Base-by-base conservation (phyloP, 2,888 invertebrate genomes). In the Tineola bisselliella region DNA sequence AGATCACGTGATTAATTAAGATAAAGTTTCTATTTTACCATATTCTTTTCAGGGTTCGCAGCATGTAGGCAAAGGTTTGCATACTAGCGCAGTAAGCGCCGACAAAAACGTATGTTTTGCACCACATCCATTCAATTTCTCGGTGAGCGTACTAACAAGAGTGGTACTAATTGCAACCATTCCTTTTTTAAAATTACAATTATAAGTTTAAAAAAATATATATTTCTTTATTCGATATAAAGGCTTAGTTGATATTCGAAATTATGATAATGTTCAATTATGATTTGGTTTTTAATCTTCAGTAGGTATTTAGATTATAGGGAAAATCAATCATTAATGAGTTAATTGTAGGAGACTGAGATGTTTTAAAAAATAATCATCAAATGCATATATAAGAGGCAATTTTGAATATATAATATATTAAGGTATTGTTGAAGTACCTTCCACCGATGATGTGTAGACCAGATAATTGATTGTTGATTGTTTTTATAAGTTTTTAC, bases 121-220 rank as follows among this genome's bases (percentile, higher is more conserved):
- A 67, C 75, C 78, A 67, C 70, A 72, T 62, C 66, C 72, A 60
- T 74, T 78, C 65, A 77, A 78, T 71, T 76, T 79, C 74, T 67
- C 84, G 87, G 87, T 87, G 87, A 87, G 87, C 77, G 72, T 69
- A 81, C 83, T 87, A 87, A 87, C 84, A 71, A 38, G 68, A 70
- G 66, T 66, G 58, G 61, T 70, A 84, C 82, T 84, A 84, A 84
- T 79, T 64, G 66, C 67, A 64, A 67, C 64, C 65, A 65, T 52
- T 12, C 30, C 61, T 31, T 31, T 33, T 13, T n/a, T 38, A 15
- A 33, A 25, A 8, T 33, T 31, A 31, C 25, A 8, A 52, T 52
- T 52, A 6, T 4, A 25, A 25, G 6, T 25, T 25, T 25, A 25
- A 25, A 25, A 25, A 44, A n/a, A 44, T 44, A 5, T 44, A 44